Conservation (phyloP, 2,797 vertebrate species). For the Sparus aurata region DNA sequence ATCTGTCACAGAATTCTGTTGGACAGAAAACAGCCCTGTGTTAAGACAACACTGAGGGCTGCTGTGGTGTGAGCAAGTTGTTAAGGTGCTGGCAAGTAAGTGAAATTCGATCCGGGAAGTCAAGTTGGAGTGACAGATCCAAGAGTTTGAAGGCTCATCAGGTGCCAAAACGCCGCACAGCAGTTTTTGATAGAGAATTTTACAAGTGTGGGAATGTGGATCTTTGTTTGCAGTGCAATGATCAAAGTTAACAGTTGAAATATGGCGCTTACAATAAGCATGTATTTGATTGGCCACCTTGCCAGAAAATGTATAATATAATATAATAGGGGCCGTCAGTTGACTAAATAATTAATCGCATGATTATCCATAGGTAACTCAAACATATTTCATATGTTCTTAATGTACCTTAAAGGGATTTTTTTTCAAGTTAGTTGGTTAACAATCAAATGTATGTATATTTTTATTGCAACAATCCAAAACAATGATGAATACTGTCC, state of each 20-base stretch:
- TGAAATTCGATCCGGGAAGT: background rate
- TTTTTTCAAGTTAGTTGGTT: too few species aligned
- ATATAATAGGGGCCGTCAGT: too few species aligned
- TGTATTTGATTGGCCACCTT: background rate
- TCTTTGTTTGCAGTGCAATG: background rate
- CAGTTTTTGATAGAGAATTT: background rate
- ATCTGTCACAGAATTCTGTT: background rate
- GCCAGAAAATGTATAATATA: background rate
- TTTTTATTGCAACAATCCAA: too few species aligned
- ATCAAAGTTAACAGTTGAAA: background rate
- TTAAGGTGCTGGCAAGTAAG: background rate
- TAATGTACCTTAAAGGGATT: too few species aligned
- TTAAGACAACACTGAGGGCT: background rate
- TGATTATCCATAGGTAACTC: too few species aligned
- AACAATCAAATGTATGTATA: too few species aligned
- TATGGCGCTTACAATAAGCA: background rate
- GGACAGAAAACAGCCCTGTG: background rate
- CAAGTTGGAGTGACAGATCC: background rate
- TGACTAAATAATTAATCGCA: too few species aligned
- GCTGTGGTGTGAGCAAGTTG: background rate
- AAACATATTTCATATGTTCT: too few species aligned
- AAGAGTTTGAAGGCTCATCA: background rate
- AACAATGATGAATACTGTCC: too few species aligned
- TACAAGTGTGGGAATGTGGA: background rate
- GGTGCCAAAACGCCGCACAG: background rate